phyloP scores from a whole-genome alignment of 2,888 invertebrate genomes.

The Tricholauxania praeusta region DNA sequence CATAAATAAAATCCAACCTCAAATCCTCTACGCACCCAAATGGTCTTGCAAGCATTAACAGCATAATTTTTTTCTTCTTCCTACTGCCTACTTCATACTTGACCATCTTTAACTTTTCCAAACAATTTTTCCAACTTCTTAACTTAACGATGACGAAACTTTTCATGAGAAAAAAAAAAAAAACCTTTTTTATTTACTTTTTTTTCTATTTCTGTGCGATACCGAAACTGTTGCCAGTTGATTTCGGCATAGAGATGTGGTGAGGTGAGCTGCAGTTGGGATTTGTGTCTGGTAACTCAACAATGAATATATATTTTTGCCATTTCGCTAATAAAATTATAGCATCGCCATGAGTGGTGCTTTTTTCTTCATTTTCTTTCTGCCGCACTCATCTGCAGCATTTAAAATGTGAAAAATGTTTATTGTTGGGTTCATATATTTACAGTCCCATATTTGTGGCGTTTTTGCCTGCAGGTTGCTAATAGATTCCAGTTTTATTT shows the following conservation, averaged over 20 bases:
- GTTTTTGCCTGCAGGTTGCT: neutral
- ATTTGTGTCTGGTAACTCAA: neutral
- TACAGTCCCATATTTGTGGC: too few species aligned
- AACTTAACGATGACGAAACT: slow-evolving; percentile 42
- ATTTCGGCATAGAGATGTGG: too few species aligned
- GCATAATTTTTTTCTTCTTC: neutral
- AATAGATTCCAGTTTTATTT: slow-evolving; percentile 32
- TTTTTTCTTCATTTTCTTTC: neutral
- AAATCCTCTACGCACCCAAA: neutral
- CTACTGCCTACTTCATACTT: neutral
- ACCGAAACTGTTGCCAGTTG: too few species aligned
- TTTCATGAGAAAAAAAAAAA: slow-evolving; percentile 33
- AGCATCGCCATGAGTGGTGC: slow-evolving; percentile 41
- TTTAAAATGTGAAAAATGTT: slow-evolving; percentile 10
- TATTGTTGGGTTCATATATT: neutral
- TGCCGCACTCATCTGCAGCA: neutral
- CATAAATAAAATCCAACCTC: slow-evolving; percentile 4
- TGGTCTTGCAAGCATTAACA: neutral
- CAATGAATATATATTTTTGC: slow-evolving; percentile 46
- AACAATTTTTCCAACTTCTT: slow-evolving; percentile 44
- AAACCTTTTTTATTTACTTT: neutral
- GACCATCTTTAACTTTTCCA: slow-evolving; percentile 32
- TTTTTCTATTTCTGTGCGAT: neutral
- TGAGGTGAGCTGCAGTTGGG: neutral
- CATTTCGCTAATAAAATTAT: slow-evolving; percentile 51